phyloP scores from a whole-genome alignment of 2,888 invertebrate genomes.

The Melanotus villosus region DNA sequence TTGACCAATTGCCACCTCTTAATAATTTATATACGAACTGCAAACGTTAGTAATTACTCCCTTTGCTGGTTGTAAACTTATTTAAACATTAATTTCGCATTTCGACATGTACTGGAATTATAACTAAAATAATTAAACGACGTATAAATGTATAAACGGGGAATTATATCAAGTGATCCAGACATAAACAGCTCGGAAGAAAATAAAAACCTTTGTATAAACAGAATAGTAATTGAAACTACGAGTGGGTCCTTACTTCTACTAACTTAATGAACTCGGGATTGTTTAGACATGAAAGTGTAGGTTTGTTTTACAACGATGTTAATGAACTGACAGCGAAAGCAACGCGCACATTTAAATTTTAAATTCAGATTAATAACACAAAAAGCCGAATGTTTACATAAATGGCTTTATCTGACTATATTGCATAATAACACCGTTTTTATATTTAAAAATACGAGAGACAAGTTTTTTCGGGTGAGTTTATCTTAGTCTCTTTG shows the following conservation, averaged over 20 bases:
- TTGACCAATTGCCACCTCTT: not conserved
- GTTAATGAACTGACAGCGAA: constrained; percentile 1
- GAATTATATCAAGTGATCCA: not conserved
- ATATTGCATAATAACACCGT: constrained; percentile 18
- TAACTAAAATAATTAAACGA: too few species aligned
- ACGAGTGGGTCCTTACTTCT: not conserved
- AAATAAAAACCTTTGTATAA: not conserved
- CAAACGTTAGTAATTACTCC: too few species aligned
- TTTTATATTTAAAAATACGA: constrained; percentile 20
- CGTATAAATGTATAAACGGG: too few species aligned
- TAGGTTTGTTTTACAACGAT: constrained; percentile 5
- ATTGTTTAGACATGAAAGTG: constrained; percentile 11
- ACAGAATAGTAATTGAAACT: constrained; percentile 9
- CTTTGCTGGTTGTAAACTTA: too few species aligned
- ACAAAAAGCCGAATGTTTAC: constrained; percentile 18
- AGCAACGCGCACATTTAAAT: constrained; percentile 9
- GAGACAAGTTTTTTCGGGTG: constrained; percentile 2
- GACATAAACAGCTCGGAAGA: not conserved
- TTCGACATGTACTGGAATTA: too few species aligned
- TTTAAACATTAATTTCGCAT: too few species aligned
- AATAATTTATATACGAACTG: too few species aligned
- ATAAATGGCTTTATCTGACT: constrained; percentile 19
- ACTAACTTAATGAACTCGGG: constrained; percentile 1
- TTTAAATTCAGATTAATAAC: constrained; percentile 23
- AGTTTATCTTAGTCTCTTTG: constrained; percentile 16